Base-by-base conservation (phyloP, 2,888 invertebrate genomes). In the Pycnomerus fuliginosus region DNA sequence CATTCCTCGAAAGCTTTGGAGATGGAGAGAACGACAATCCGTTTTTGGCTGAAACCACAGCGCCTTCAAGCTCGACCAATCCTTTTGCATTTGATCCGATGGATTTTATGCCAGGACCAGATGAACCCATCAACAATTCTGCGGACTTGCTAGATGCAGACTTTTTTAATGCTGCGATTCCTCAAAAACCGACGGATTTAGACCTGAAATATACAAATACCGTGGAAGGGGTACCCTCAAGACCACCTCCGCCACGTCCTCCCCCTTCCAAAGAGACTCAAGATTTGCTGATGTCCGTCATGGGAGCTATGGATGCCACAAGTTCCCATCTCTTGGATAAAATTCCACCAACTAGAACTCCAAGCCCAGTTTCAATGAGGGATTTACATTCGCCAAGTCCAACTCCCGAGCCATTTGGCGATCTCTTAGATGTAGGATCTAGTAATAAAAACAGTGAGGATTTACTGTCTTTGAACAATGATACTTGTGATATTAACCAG, bases 251-350 rank as follows among this genome's bases (percentile, higher is more conserved):
- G 23, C 74, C 78, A 1, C 67, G 77, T 2, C 80, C 83, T 10
- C 82, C 84, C 2, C 79, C 86, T 13, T 83, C 86, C 0, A 80
- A 84, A 50, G 87, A 89, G 69, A 92, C 92, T 0, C 89, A 91
- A 73, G 89, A 90, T 64, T 74, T 93, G 13, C 84, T 92, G 31
- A 78, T 87, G 54, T 88, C 87, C 17, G 91, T 92, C 1, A 90
- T 92, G 22, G 91, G 89, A 1, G 90, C 89, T 40, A 83, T 92
- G 83, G 90, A 93, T 63, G 88, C 89, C 33, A 88, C 90, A 0
- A 91, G 91, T 57, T 85, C 87, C 2, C 86, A 90, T 64, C 73
- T 93, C 36, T 71, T 92, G 40, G 89, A 90, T 56, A 83, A 90
- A 45, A 81, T 91, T 47, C 88, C 90, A 35, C 88, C 85, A 3